Conservation (phyloP, 2,113 vertebrate genomes). For the Macrotus californicus region DNA sequence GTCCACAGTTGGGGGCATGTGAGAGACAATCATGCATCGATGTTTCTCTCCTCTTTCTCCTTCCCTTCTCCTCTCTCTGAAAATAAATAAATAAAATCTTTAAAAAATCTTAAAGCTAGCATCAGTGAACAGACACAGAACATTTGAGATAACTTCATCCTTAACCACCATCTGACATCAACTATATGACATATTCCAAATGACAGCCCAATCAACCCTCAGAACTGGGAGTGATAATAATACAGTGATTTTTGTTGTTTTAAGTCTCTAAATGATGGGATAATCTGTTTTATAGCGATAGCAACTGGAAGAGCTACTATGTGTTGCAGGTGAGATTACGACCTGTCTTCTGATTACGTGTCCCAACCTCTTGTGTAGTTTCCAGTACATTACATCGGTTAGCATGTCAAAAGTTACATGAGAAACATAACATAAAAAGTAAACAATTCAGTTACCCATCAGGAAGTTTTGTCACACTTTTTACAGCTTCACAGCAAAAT, state of each 20-base stretch:
- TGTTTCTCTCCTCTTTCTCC: too few species aligned
- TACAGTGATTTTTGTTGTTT: too few species aligned
- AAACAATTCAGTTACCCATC: neutral
- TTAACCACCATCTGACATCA: neutral
- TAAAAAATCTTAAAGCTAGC: neutral
- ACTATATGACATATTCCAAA: neutral
- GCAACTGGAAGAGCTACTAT: neutral
- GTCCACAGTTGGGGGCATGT: too few species aligned
- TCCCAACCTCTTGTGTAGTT: neutral
- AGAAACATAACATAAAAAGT: neutral
- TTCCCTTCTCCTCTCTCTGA: too few species aligned
- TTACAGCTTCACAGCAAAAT: neutral
- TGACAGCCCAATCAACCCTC: neutral
- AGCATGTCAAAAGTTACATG: neutral
- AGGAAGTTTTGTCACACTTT: neutral
- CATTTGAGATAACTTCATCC: neutral
- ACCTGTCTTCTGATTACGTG: neutral
- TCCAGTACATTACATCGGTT: neutral
- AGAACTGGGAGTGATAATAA: neutral
- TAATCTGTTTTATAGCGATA: neutral
- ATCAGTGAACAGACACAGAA: neutral
- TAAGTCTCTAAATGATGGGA: neutral
- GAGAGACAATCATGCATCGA: too few species aligned
- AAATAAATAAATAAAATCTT: too few species aligned
- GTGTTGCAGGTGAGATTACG: neutral